phyloP scores from a whole-genome alignment of 2,888 invertebrate species.

The Keiferia lycopersicella region DNA sequence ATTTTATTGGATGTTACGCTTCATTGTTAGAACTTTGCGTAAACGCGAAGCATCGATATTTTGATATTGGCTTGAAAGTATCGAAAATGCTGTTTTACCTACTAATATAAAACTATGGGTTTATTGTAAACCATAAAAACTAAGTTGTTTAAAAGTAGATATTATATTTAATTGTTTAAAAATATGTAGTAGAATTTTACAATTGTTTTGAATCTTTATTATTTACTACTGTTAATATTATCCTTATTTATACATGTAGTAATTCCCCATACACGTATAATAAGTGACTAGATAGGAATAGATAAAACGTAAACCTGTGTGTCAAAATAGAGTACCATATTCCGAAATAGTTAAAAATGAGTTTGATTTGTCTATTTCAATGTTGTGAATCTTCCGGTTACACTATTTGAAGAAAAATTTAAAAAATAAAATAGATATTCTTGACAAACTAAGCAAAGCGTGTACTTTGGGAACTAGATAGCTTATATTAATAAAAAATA shows the following conservation, averaged over 20 bases:
- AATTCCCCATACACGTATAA: conserved; percentile 3
- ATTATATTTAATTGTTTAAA: conserved; percentile 16
- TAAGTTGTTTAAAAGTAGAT: neutral
- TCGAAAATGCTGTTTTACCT: conserved; percentile 9
- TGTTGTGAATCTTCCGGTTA: neutral
- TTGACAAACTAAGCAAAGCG: no score
- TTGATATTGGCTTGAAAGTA: conserved; percentile 28
- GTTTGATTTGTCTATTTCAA: neutral
- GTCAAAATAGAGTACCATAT: neutral
- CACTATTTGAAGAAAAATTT: no score
- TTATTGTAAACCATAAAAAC: neutral
- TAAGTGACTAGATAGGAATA: conserved; percentile 22
- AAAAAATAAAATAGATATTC: no score
- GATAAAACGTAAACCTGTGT: conserved; percentile 21
- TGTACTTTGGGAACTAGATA: no score
- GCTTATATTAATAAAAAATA: no score
- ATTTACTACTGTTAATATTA: neutral
- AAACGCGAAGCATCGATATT: conserved; percentile 17
- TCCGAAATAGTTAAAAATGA: neutral
- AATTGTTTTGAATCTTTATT: conserved; percentile 23
- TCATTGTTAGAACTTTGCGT: conserved; percentile 9
- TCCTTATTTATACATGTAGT: neutral
- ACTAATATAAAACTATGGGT: neutral
- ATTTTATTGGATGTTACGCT: conserved; percentile 1
- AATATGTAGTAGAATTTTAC: conserved; percentile 25